phyloP scores from a whole-genome alignment of 2,888 invertebrate genomes.

The Argyresthia goedartella region DNA sequence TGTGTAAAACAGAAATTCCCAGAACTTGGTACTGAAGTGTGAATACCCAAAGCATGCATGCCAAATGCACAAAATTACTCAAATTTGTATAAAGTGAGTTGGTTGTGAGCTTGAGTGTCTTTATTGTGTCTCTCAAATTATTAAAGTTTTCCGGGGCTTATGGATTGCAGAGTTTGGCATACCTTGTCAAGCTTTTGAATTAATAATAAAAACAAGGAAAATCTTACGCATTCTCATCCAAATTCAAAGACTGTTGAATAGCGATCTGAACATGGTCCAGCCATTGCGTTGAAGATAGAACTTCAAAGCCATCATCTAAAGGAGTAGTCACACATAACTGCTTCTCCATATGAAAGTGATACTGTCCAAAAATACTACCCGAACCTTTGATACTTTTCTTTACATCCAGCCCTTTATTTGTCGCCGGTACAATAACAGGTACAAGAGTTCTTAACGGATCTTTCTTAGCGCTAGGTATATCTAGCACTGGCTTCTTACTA shows the following conservation, averaged over 20 bases:
- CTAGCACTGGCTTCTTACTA: conserved; percentile 31
- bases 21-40: neutral
- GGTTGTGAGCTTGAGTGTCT: too few relatives aligned
- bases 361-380: conserved; percentile 70
- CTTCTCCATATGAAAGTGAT: conserved; percentile 81
- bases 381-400: conserved; percentile 56
- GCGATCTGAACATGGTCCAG: conserved; percentile 67
- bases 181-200: neutral
- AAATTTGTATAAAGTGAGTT: too few relatives aligned
- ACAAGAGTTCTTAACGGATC: neutral
- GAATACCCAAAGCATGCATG: neutral
- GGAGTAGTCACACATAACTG: conserved; percentile 74
- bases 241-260: conserved; percentile 61
- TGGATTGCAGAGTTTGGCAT: neutral
- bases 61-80: too few relatives aligned
- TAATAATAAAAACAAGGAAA: neutral
- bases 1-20: too few relatives aligned
- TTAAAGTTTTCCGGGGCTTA: too few relatives aligned
- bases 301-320: conserved; percentile 76
- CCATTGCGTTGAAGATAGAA: conserved; percentile 73
- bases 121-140: too few relatives aligned
- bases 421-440: conserved; percentile 16
- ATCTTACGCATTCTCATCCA: conserved; percentile 70
- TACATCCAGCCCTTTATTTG: conserved; percentile 36
- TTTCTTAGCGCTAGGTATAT: conserved; percentile 23